Conservation (phyloP, 2,797 vertebrate genomes). For the Euphonia xanthogaster region DNA sequence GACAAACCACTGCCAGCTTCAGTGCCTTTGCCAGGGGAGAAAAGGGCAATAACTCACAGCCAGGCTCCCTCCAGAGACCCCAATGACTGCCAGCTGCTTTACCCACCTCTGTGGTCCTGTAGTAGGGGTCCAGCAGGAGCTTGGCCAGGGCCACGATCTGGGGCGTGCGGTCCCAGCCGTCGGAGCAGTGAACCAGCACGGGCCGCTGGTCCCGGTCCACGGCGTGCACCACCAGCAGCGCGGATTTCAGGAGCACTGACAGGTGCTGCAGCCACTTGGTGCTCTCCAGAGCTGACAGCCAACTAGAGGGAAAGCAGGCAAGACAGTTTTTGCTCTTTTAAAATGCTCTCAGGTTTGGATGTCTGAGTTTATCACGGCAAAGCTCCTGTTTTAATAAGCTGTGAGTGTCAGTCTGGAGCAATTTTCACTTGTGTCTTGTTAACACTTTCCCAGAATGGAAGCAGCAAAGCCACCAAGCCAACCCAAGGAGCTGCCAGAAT, state of each 20-base stretch:
- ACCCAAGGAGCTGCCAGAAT: neutral
- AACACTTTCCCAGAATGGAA: neutral
- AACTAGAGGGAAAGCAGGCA: slow-evolving; percentile 76
- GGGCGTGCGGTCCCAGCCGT: slow-evolving; percentile 98
- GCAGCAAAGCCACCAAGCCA: neutral
- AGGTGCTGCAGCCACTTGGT: slow-evolving; percentile 98
- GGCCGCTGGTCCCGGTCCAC: slow-evolving; percentile 92
- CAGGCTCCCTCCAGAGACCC: neutral
- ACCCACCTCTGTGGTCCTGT: slow-evolving; percentile 93
- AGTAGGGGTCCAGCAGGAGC: slow-evolving; percentile 93
- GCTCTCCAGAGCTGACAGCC: slow-evolving; percentile 97
- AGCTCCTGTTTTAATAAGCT: neutral
- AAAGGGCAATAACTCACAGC: neutral
- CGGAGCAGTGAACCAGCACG: slow-evolving; percentile 94
- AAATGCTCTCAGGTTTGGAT: neutral
- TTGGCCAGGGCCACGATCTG: slow-evolving; percentile 96
- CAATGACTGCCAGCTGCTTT: neutral
- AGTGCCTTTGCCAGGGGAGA: neutral
- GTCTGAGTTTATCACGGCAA: neutral
- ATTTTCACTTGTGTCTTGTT: neutral
- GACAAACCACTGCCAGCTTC: neutral
- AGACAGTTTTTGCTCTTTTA: slow-evolving; percentile 28
- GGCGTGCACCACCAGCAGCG: slow-evolving; percentile 89
- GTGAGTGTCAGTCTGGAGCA: neutral
- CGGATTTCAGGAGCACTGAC: slow-evolving; percentile 92